Percentiles rank a stretch among this genome's conserved stretches.
Evolutionary conservation across 2,797 vertebrate genomes (phyloP).

Genomic region (Presbytis comata): DNA sequence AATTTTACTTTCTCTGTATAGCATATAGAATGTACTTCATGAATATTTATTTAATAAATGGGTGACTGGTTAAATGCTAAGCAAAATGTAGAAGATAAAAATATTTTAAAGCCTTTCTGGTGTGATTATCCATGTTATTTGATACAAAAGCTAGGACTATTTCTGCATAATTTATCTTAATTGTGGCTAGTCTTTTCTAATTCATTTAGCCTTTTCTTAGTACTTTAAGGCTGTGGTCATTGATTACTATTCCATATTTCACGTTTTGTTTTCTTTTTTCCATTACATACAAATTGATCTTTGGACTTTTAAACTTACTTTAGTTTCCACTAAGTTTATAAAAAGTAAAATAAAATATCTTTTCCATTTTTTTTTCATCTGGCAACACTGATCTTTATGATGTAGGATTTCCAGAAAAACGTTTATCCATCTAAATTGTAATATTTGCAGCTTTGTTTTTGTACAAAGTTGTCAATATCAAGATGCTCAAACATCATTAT

Average conservation of each 20-base stretch:
- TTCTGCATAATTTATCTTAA: conserved; percentile 15
- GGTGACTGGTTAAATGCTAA: not conserved
- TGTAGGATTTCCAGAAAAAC: not conserved
- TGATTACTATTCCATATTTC: not conserved
- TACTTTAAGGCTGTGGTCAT: not conserved
- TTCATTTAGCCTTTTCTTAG: not conserved
- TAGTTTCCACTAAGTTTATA: not conserved
- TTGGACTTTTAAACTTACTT: conserved; percentile 23
- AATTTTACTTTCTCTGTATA: not conserved
- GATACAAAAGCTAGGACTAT: not conserved
- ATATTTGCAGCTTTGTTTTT: not conserved
- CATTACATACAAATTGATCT: not conserved
- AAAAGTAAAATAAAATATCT: not conserved
- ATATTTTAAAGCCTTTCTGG: not conserved
- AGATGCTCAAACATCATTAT: not conserved
- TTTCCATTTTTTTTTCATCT: not conserved
- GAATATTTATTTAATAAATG: not conserved
- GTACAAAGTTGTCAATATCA: not conserved
- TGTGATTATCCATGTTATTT: not conserved
- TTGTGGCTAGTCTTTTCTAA: not conserved
- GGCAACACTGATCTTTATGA: not conserved
- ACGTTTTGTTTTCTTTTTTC: not conserved
- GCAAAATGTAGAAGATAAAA: not conserved
- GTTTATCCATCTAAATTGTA: not conserved
- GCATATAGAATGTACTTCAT: not conserved